phyloP scores from a whole-genome alignment of 53 echinoderm and acorn worm genomes.

The Glandiceps talaboti region DNA sequence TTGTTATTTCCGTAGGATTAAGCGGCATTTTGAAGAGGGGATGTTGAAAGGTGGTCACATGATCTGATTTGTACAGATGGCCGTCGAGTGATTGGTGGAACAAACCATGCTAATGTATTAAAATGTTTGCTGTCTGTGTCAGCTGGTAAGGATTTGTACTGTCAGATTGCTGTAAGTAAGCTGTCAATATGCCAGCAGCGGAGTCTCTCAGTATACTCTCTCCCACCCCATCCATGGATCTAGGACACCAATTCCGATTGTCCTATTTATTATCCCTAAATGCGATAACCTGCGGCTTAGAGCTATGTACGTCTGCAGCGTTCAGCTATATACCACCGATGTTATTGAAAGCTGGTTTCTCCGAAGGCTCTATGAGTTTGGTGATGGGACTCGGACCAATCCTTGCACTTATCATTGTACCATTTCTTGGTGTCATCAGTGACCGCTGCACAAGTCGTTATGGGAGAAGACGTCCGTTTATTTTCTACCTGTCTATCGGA shows the following conservation, averaged over 20 bases:
- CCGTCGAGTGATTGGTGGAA: too few relatives aligned
- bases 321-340: conserved; percentile 93
- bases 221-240: neutral
- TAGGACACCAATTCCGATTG: conserved; percentile 19
- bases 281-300: conserved; percentile 67
- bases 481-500: conserved; percentile 32
- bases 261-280: conserved; percentile 48
- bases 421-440: conserved; percentile 65
- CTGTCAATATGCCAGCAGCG: neutral
- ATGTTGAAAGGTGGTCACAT: too few relatives aligned
- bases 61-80: too few relatives aligned
- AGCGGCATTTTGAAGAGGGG: too few relatives aligned
- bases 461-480: conserved; percentile 68
- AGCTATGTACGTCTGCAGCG: conserved; percentile 82
- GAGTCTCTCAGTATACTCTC: neutral
- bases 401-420: conserved; percentile 61
- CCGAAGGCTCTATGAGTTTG: conserved; percentile 78
- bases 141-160: too few relatives aligned
- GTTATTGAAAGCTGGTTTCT: conserved; percentile 77
- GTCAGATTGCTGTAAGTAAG: too few relatives aligned
- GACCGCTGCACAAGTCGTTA: conserved; percentile 74
- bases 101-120: too few relatives aligned
- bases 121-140: too few relatives aligned
- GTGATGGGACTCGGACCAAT: conserved; percentile 81
- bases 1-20: too few relatives aligned